A percentile compares a stretch with the other conserved stretches of the same genome.
Evolutionary conservation across 1,140 invertebrate species (phyloP).

Genomic region (Mizuhopecten yessoensis): DNA sequence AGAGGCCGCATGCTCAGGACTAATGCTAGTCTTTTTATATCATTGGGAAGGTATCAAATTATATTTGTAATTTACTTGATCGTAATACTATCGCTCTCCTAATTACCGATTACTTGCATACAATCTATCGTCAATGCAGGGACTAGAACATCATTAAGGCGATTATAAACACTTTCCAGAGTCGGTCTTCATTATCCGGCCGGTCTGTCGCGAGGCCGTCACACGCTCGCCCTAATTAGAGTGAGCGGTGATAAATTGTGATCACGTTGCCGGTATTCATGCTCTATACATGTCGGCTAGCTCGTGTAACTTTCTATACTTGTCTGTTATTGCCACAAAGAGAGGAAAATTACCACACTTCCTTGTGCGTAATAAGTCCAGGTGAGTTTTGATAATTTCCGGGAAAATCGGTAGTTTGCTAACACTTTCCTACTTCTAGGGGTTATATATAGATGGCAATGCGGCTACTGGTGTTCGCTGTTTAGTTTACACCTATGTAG

Average conservation of each 20-base stretch:
- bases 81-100: neutral
- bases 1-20: conserved; percentile 6
- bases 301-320: neutral
- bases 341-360: conserved; percentile 33
- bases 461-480: neutral
- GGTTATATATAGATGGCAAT: neutral
- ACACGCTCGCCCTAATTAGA: conserved; percentile 23
- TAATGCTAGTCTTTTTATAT: conserved; percentile 20
- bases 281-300: neutral
- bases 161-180: conserved; percentile 18
- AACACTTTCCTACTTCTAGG: neutral
- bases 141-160: conserved; percentile 24
- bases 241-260: conserved; percentile 14
- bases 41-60: conserved; percentile 38
- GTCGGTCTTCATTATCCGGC: conserved; percentile 29
- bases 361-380: neutral
- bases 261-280: neutral
- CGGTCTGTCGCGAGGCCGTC: conserved; percentile 25
- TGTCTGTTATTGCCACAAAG: neutral
- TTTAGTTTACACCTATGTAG: neutral
- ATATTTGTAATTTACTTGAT: conserved; percentile 40
- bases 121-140: conserved; percentile 9
- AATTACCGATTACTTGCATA: neutral
- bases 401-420: neutral
- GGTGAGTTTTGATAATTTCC: conserved; percentile 38